These are phyloP conservation scores for Festucalex cinctus DNA, from an alignment of 2,113 vertebrate genomes.

Conservation along the genomic window DNA sequence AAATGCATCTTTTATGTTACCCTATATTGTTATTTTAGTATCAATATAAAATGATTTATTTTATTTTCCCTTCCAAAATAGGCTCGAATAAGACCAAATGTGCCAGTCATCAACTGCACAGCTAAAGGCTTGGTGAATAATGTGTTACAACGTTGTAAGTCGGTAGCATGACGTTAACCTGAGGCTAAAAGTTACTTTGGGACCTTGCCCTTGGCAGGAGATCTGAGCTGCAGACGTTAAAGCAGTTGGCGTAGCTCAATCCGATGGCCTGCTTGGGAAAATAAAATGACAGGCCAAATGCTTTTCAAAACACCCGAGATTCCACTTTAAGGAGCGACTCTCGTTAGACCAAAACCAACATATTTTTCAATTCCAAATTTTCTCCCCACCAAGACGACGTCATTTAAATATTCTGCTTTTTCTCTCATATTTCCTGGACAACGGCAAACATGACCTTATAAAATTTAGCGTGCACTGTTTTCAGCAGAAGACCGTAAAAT, in stretches of 20 bases:
- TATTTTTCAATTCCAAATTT: constrained; percentile 11
- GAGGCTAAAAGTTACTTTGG: constrained; percentile 49
- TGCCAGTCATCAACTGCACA: constrained; percentile 21
- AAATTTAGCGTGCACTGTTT: neutral
- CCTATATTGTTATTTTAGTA: neutral
- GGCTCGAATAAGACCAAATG: neutral
- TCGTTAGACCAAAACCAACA: constrained; percentile 15
- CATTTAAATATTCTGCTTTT: neutral
- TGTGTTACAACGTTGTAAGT: neutral
- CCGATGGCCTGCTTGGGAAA: constrained; percentile 27
- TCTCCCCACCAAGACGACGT: constrained; percentile 8
- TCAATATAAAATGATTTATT: neutral
- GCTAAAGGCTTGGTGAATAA: constrained; percentile 13
- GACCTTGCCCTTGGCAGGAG: constrained; percentile 40
- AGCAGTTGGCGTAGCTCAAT: constrained; percentile 31
- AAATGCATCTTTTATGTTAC: no score
- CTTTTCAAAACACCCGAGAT: constrained; percentile 28
- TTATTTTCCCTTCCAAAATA: neutral
- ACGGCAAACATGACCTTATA: constrained; percentile 15
- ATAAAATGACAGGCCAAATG: constrained; percentile 43
- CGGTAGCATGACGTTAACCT: constrained; percentile 42
- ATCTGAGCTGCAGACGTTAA: constrained; percentile 39
- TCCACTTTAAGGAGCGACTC: constrained; percentile 26
- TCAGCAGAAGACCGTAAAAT: constrained; percentile 49
- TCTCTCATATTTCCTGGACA: neutral